Percentiles rank a stretch among this genome's conserved stretches.
phyloP scores from a whole-genome alignment of 2,888 invertebrate genomes.

The Leptinotarsa tumamoca region DNA sequence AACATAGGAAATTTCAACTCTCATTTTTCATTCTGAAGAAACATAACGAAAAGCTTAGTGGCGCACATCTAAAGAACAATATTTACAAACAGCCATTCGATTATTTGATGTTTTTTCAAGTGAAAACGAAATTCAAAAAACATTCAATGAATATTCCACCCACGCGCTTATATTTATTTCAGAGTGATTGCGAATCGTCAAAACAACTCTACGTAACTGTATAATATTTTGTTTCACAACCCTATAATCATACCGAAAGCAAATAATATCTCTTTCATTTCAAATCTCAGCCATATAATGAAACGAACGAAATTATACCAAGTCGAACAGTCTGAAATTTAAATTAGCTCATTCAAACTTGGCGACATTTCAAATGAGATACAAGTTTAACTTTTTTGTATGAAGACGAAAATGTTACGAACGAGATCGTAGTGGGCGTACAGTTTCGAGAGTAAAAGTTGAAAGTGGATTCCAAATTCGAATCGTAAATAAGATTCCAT shows the following conservation, averaged over 20 bases:
- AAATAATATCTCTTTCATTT: constrained; percentile 25
- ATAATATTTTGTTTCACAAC: neutral
- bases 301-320: constrained; percentile 32
- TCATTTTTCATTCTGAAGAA: no score
- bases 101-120: no score
- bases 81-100: no score
- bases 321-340: constrained; percentile 27
- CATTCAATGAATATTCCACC: no score
- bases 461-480: neutral
- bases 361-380: constrained; percentile 32
- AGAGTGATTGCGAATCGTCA: no score
- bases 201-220: neutral
- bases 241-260: neutral
- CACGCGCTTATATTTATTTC: neutral
- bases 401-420: constrained; percentile 7
- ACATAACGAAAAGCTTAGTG: no score
- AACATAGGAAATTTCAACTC: no score
- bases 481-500: neutral
- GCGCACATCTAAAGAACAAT: no score
- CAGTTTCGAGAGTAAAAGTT: constrained; percentile 1
- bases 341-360: constrained; percentile 31
- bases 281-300: constrained; percentile 35
- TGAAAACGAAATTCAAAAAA: no score
- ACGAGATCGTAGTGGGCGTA: neutral
- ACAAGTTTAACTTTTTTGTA: constrained; percentile 19